Conservation (phyloP, 2,113 vertebrate genomes). For the Cryptotis parvus region DNA sequence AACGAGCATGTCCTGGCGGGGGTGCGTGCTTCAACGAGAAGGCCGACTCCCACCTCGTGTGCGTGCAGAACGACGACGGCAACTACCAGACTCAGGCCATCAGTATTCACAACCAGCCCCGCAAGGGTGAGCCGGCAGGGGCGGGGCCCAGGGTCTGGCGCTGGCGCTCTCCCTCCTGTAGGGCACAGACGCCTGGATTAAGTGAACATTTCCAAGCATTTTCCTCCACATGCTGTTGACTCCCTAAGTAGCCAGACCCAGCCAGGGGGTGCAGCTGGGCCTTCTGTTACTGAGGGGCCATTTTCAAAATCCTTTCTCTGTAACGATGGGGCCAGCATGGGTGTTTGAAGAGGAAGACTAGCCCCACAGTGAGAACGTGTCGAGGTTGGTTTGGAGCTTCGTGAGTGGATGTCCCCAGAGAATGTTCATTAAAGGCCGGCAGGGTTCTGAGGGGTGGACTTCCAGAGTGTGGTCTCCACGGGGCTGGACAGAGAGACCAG, state of each 20-base stretch:
- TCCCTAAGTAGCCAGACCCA: not conserved
- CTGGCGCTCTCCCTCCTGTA: too few relatives aligned
- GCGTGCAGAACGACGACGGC: constrained; percentile 98
- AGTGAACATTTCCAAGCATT: not conserved
- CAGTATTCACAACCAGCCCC: constrained; percentile 98
- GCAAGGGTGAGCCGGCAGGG: constrained; percentile 90
- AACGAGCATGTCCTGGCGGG: constrained; percentile 98
- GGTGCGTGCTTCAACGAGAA: constrained; percentile 97
- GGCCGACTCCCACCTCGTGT: constrained; percentile 98
- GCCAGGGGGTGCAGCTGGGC: constrained; percentile 4
- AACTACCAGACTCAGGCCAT: constrained; percentile 99
- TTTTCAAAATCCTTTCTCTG: constrained; percentile 22
- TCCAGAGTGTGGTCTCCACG: not conserved
- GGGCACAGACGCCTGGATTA: not conserved
- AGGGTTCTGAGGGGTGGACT: constrained; percentile 6
- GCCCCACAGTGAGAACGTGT: not conserved
- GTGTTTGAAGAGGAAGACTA: not conserved
- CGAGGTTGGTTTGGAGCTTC: not conserved
- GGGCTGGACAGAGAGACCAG: not conserved
- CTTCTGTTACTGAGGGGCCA: not conserved
- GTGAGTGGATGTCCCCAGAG: not conserved
- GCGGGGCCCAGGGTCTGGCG: too few relatives aligned
- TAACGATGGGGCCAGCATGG: not conserved
- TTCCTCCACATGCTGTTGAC: constrained; percentile 3
- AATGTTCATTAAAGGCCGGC: not conserved